Conservation (phyloP, 30 jellyfish, hydroid and myxozoan genomes). For the Hydractinia echinata region DNA sequence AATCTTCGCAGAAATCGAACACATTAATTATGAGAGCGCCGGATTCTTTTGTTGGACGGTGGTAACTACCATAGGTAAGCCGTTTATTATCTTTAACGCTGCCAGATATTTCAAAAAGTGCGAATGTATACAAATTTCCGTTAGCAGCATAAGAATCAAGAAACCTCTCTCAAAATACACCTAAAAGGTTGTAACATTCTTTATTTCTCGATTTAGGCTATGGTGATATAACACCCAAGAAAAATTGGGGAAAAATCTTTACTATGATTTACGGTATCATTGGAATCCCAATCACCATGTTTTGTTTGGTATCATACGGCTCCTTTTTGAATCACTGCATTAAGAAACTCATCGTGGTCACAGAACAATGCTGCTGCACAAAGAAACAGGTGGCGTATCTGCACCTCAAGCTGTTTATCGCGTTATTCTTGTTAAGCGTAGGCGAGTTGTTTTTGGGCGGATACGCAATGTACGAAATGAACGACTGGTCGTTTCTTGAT, state of each 20-base stretch:
- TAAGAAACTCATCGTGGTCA: not conserved
- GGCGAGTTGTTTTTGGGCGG: conserved; percentile 11
- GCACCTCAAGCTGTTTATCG: not conserved
- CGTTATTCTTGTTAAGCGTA: not conserved
- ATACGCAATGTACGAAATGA: not conserved
- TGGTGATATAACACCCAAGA: not conserved
- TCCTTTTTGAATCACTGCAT: not conserved
- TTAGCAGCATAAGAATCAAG: no score
- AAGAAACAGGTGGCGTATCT: not conserved
- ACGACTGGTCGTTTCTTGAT: conserved; percentile 11
- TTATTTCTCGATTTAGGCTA: not conserved
- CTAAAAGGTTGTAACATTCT: no score
- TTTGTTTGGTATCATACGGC: not conserved
- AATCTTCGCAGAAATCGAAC: not conserved
- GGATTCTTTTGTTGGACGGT: conserved; percentile 12
- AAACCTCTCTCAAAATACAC: no score
- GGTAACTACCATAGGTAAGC: conserved; percentile 3
- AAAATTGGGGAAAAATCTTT: conserved; percentile 14
- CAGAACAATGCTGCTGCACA: conserved; percentile 9
- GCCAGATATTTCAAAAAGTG: no score
- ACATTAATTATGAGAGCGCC: not conserved
- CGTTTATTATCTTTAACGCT: no score
- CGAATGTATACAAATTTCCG: no score
- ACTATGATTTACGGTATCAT: not conserved
- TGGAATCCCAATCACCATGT: not conserved